Evolutionary conservation across 1,140 invertebrate species (phyloP), one percentile per base, ranked within the genome.

Genomic region (Drosophila repletoides): DNA sequence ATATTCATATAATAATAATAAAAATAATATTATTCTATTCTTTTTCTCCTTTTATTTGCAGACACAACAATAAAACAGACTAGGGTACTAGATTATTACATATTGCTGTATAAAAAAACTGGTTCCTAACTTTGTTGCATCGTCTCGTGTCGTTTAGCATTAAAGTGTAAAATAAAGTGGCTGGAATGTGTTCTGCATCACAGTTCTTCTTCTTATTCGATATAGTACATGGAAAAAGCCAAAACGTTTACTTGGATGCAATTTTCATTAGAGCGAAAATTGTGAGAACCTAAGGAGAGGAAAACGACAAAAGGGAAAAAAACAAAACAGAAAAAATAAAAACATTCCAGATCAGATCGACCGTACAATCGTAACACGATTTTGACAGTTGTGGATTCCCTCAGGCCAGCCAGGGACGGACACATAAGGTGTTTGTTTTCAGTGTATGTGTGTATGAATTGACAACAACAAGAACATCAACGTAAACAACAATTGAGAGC

Each of bases 201-300:
- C 19, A 21, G 33, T 12, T 65, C 12, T 67, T 52, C 33, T 52
- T 10, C 29, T 34, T 64, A 31, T 43, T 60, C 31, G 53, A 49
- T 55, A 36, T 56, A 73, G 68, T 72, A 68, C 61, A 65, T 55
- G 41, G 61, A 53, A 43, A 72, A 52, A 75, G 52, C 63, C 58
- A 71, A 64, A 64, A 66, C 69, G 55, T 63, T 61, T 76, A 51
- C 72, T 83, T 72, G 68, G 51, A 72, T 83, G 77, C 77, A 76
- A 72, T 81, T 81, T 81, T 81, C 77, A 81, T 76, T 60, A 73
- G 68, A 69, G 63, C 19, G 76, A 83, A 81, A 83, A 81, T 80
- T 80, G 76, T 67, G 36, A 60, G 19, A 70, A 63, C 21, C 41
- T 15, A 65, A 52, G 33, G 22, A 10, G 38, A 15, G 24, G 12